Conservation (phyloP, 2,888 invertebrate species). For the Clanis bilineata region DNA sequence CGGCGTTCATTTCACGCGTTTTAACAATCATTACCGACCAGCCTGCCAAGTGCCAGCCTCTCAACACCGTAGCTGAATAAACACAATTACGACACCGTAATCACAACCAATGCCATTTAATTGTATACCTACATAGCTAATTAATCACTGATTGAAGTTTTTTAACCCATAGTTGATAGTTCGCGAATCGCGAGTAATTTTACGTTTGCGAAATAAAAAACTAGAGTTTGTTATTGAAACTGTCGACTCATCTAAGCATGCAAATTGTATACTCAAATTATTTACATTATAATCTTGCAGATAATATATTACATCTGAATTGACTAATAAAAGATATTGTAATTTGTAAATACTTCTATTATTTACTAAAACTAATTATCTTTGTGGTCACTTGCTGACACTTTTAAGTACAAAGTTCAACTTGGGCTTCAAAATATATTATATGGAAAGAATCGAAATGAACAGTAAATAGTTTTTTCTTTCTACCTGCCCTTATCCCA, state of each 20-base stretch:
- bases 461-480: no score
- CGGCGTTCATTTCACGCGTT: constrained; percentile 69
- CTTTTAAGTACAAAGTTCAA: no score
- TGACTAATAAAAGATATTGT: no score
- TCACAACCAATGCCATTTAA: constrained; percentile 30
- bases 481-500: no score
- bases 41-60: constrained; percentile 22
- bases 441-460: no score
- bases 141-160: constrained; percentile 33
- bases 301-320: no score
- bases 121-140: constrained; percentile 27
- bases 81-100: constrained; percentile 41
- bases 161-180: neutral
- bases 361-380: no score
- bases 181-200: neutral
- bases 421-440: no score
- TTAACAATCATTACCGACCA: constrained; percentile 47
- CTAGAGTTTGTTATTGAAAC: neutral
- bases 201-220: neutral
- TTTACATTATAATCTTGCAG: neutral
- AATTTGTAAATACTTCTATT: no score
- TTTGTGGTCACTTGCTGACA: no score
- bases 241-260: neutral
- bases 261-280: neutral
- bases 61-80: constrained; percentile 40